Percentiles rank a stretch among this genome's conserved stretches.
Conservation (phyloP, 2,888 invertebrate genomes). For the Phyto melanocephala region DNA sequence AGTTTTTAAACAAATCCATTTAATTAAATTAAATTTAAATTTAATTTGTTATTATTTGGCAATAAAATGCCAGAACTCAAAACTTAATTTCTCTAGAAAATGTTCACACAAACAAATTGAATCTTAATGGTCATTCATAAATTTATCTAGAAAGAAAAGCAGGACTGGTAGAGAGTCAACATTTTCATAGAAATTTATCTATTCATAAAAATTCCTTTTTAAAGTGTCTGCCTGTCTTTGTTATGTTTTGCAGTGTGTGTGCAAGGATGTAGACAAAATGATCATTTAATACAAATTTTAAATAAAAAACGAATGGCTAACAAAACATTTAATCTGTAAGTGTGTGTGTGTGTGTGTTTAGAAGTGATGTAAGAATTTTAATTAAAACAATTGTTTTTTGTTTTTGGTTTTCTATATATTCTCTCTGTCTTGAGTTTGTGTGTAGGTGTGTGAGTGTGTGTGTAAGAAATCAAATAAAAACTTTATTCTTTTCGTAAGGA, state of each 20-base stretch:
- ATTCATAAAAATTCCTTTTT: not conserved
- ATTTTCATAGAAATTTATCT: not conserved
- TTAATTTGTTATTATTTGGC: not conserved
- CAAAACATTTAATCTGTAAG: not conserved
- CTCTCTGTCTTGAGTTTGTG: not conserved
- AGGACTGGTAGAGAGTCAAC: not conserved
- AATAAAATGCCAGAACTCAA: not conserved
- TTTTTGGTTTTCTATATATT: too few relatives aligned
- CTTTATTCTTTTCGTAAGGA: not conserved
- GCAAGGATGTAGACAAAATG: not conserved
- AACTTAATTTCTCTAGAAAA: not conserved
- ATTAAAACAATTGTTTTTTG: slow-evolving; percentile 23
- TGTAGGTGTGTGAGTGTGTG: not conserved
- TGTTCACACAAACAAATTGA: not conserved
- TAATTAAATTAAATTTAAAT: too few relatives aligned
- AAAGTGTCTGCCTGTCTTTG: not conserved
- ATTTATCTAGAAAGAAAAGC: not conserved
- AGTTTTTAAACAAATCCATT: too few relatives aligned
- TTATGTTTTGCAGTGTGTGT: too few relatives aligned
- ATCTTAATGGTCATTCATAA: slow-evolving; percentile 5
- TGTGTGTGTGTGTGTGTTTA: not conserved
- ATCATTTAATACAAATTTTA: not conserved
- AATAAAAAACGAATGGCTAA: not conserved
- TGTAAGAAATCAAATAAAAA: not conserved
- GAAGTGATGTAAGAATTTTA: slow-evolving; percentile 6